Percentiles rank a stretch among this genome's conserved stretches.
Evolutionary conservation across 2,797 vertebrate species (phyloP).

Genomic region (Kryptolebias ocellatus): DNA sequence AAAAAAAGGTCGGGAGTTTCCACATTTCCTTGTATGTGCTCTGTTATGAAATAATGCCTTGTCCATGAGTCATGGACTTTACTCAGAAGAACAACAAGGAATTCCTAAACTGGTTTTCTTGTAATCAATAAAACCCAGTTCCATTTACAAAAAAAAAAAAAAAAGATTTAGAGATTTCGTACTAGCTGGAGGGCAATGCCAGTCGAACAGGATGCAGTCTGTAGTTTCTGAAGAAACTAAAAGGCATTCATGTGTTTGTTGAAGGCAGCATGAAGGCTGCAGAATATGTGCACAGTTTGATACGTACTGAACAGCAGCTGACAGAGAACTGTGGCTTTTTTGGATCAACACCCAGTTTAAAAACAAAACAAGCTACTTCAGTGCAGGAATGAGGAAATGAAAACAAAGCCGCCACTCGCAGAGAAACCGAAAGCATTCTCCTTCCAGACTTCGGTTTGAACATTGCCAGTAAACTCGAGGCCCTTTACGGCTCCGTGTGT

Average conservation of each 20-base stretch:
- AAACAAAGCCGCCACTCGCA: slow-evolving; percentile 12
- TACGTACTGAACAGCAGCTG: neutral
- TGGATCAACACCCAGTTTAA: neutral
- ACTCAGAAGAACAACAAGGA: slow-evolving; percentile 6
- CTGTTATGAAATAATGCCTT: neutral
- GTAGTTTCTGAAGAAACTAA: neutral
- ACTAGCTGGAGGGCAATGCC: neutral
- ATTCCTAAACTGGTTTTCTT: slow-evolving; percentile 9
- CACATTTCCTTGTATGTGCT: slow-evolving; percentile 6
- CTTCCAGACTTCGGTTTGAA: neutral
- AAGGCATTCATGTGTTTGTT: neutral
- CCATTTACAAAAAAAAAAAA: slow-evolving; percentile 7
- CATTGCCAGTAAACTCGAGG: slow-evolving; percentile 26
- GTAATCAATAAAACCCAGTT: slow-evolving; percentile 9
- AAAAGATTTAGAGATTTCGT: too few species aligned
- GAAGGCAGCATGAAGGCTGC: neutral
- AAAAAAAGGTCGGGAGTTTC: neutral
- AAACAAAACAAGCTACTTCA: slow-evolving; percentile 10
- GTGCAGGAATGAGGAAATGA: slow-evolving; percentile 46
- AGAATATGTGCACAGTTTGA: neutral
- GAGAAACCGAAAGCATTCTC: slow-evolving; percentile 41
- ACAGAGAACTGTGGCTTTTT: neutral
- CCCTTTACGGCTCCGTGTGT: neutral
- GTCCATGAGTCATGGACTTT: neutral
- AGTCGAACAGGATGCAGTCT: slow-evolving; percentile 6